phyloP scores from a whole-genome alignment of 2,797 vertebrate species.

The Hypotaenidia philippensis region DNA sequence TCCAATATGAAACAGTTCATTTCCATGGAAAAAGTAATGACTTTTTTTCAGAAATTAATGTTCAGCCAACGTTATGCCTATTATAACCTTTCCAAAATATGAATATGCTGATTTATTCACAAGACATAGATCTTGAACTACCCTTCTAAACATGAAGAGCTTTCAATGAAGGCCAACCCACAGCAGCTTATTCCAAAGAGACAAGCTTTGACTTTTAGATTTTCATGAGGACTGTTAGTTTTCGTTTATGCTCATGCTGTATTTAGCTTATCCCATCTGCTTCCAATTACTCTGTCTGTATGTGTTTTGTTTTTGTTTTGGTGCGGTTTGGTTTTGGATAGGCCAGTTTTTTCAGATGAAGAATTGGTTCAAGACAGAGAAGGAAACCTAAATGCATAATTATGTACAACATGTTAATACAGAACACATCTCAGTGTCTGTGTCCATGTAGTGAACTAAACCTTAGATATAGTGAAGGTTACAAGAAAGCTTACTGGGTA shows the following conservation, averaged over 20 bases:
- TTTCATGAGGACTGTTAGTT: conserved; percentile 28
- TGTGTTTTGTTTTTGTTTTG: neutral
- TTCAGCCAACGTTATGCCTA: conserved; percentile 59
- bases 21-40: conserved; percentile 27
- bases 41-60: conserved; percentile 51
- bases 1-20: conserved; percentile 64
- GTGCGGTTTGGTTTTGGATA: neutral
- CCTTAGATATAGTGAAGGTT: neutral
- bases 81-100: conserved; percentile 63
- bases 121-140: conserved; percentile 58
- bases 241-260: neutral
- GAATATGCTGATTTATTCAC: conserved; percentile 73
- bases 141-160: conserved; percentile 53
- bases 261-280: conserved; percentile 45
- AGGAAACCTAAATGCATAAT: neutral
- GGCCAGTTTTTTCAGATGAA: neutral
- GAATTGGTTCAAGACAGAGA: neutral
- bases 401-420: neutral
- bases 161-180: conserved; percentile 7
- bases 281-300: conserved; percentile 22
- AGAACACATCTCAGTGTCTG: neutral
- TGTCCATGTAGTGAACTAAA: neutral
- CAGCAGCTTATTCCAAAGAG: conserved; percentile 13
- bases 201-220: conserved; percentile 61
- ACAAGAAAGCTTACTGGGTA: neutral